Percentiles rank a stretch among this genome's conserved stretches.
Conservation (phyloP, 2,797 vertebrate species). For the Triplophysa yarkandensis region DNA sequence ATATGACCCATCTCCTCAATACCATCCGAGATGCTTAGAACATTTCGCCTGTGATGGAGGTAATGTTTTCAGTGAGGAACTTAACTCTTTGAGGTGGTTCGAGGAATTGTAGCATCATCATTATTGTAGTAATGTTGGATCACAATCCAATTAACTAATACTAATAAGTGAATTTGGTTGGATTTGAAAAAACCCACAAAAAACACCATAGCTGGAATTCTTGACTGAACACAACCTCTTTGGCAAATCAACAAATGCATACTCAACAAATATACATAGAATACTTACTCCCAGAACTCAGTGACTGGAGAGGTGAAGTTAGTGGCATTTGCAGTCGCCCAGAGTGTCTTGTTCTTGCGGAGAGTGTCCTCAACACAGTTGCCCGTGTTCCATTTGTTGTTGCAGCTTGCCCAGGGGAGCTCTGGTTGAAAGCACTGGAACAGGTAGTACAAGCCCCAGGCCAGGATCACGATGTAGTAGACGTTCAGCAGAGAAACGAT, state of each 20-base stretch:
- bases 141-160: too few relatives aligned
- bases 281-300: conserved; percentile 89
- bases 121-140: too few relatives aligned
- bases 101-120: too few relatives aligned
- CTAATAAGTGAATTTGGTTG: too few relatives aligned
- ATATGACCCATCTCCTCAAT: conserved; percentile 86
- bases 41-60: conserved; percentile 81
- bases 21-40: conserved; percentile 86
- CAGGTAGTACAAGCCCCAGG: conserved; percentile 96
- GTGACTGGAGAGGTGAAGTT: conserved; percentile 87
- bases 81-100: conserved; percentile 12
- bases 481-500: conserved; percentile 97
- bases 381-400: conserved; percentile 82
- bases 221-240: too few relatives aligned
- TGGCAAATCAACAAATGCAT: neutral
- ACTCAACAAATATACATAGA: neutral
- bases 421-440: conserved; percentile 87
- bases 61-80: conserved; percentile 7
- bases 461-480: conserved; percentile 98
- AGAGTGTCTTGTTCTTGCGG: conserved; percentile 80
- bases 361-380: conserved; percentile 83
- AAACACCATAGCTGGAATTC: too few relatives aligned
- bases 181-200: too few relatives aligned
- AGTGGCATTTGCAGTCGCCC: conserved; percentile 67
- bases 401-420: conserved; percentile 85